phyloP scores from a whole-genome alignment of 2,113 vertebrate genomes.

The Erythrolamprus reginae region DNA sequence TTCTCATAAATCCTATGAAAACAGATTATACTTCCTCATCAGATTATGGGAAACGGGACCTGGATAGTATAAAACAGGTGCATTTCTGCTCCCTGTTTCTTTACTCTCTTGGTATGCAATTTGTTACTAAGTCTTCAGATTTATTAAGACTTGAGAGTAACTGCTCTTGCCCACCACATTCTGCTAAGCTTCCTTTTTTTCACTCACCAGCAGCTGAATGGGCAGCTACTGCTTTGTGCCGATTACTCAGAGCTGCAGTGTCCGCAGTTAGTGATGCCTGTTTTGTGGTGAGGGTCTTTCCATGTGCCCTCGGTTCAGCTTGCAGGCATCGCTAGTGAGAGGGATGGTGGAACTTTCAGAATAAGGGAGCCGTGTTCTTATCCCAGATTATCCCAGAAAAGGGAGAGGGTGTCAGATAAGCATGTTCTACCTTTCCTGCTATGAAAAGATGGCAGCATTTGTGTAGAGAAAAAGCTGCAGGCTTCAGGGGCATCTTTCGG shows the following conservation, averaged over 20 bases:
- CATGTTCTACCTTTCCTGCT: not conserved
- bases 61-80: conserved; percentile 5
- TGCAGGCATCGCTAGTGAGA: not conserved
- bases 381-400: not conserved
- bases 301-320: not conserved
- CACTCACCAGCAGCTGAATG: conserved; percentile 2
- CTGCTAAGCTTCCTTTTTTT: not conserved
- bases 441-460: not conserved
- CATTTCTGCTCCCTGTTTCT: not conserved
- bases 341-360: not conserved
- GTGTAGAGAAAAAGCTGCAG: conserved; percentile 39
- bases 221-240: not conserved
- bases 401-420: not conserved
- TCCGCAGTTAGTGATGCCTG: not conserved
- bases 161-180: not conserved
- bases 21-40: conserved; percentile 48
- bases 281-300: not conserved
- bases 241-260: not conserved
- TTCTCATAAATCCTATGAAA: conserved; percentile 35
- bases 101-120: conserved; percentile 2
- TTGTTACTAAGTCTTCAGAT: not conserved
- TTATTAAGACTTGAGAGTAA: not conserved
- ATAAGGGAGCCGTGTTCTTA: not conserved
- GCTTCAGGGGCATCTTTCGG: conserved; percentile 40
- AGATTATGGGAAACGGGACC: conserved; percentile 49